Conservation (phyloP, 2,113 vertebrate species). For the Halichoeres trimaculatus region DNA sequence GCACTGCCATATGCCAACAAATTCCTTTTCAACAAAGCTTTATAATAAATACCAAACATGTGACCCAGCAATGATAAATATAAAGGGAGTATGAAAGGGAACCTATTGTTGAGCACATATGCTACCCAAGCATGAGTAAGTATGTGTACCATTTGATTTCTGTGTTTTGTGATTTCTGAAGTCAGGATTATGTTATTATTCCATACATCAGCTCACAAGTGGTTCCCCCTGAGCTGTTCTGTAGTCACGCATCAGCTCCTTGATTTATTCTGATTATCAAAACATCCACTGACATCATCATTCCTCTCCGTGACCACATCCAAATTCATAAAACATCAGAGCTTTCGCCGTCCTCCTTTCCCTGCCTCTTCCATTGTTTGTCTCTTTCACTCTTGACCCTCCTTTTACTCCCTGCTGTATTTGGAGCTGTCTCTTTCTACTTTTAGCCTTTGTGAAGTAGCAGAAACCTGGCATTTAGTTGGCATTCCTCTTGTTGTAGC, state of each 20-base stretch:
- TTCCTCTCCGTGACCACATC: slow-evolving; percentile 59
- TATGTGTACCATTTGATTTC: slow-evolving; percentile 30
- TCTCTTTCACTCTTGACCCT: slow-evolving; percentile 3
- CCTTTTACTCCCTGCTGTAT: slow-evolving; percentile 15
- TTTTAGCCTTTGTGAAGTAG: slow-evolving; percentile 42
- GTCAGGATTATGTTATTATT: slow-evolving; percentile 47
- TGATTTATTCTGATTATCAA: slow-evolving; percentile 77
- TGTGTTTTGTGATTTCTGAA: slow-evolving; percentile 22
- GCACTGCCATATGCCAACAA: not conserved
- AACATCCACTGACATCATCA: slow-evolving; percentile 68
- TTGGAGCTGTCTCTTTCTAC: slow-evolving; percentile 36
- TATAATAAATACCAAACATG: not conserved
- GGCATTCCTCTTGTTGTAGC: slow-evolving; percentile 48
- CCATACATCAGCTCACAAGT: slow-evolving; percentile 16
- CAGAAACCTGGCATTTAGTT: slow-evolving; percentile 36
- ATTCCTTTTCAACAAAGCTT: not conserved
- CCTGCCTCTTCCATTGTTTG: slow-evolving; percentile 12
- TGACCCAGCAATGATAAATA: slow-evolving; percentile 13
- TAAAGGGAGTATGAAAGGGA: not conserved
- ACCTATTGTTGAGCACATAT: not conserved
- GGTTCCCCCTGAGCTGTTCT: slow-evolving; percentile 30
- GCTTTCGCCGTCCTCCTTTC: not conserved
- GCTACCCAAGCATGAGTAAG: slow-evolving; percentile 8
- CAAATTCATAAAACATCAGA: slow-evolving; percentile 70
- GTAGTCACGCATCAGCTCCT: slow-evolving; percentile 38